These are phyloP conservation scores for Thamnaconus septentrionalis DNA, from an alignment of 2,113 vertebrate species.

Conservation along the genomic window DNA sequence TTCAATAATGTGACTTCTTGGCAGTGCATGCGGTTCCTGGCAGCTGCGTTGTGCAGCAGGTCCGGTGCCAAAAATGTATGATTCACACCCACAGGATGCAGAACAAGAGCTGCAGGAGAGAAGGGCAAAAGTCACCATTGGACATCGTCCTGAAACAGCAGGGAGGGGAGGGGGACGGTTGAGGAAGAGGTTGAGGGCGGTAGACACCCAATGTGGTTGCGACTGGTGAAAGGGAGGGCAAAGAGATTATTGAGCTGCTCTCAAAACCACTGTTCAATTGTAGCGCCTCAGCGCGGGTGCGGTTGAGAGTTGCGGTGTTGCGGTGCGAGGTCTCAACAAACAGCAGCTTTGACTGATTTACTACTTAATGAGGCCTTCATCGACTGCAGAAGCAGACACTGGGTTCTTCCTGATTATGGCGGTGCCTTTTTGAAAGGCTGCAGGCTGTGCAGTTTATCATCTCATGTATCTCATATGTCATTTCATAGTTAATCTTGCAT, in stretches of 20 bases:
- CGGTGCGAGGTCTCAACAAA: slow-evolving; percentile 27
- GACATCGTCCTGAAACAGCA: slow-evolving; percentile 11
- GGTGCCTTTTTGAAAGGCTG: neutral
- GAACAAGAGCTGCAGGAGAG: slow-evolving; percentile 14
- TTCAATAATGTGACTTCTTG: slow-evolving; percentile 25
- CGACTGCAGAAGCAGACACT: slow-evolving; percentile 4
- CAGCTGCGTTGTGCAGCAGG: neutral
- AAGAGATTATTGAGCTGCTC: slow-evolving; percentile 2
- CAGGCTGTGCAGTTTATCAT: slow-evolving; percentile 12
- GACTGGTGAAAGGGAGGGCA: too few species aligned
- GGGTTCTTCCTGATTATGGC: slow-evolving; percentile 10
- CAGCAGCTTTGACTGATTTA: slow-evolving; percentile 30
- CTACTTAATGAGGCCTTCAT: slow-evolving; percentile 17
- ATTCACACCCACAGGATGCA: slow-evolving; percentile 11
- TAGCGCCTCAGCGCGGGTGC: too few species aligned
- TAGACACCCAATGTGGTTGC: neutral
- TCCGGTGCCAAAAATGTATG: neutral
- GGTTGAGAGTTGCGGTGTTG: slow-evolving; percentile 10
- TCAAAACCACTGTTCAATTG: too few species aligned
- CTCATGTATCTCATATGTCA: neutral
- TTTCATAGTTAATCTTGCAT: neutral
- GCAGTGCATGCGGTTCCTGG: slow-evolving; percentile 3
- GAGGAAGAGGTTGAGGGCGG: slow-evolving; percentile 6
- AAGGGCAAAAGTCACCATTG: slow-evolving; percentile 24
- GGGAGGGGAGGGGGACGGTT: neutral